These are phyloP conservation scores for Colostygia pectinataria DNA, from an alignment of 2,888 invertebrate species.

Conservation along the genomic window DNA sequence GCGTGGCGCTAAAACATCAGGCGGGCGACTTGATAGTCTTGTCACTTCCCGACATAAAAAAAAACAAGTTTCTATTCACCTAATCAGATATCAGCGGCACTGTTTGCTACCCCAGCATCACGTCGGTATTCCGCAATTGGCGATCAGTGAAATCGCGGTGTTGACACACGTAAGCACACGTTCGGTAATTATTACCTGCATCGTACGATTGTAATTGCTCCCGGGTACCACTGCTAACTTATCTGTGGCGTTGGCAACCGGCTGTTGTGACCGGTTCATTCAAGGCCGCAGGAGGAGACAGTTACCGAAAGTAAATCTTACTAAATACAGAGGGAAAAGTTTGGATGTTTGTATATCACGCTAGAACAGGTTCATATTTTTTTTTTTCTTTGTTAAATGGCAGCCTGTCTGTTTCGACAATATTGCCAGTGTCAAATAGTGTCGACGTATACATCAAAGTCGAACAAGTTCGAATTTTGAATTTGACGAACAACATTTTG, in stretches of 20 bases:
- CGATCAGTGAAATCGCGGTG: slow-evolving; percentile 17
- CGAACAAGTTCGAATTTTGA: too few relatives aligned
- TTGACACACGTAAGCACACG: slow-evolving; percentile 29
- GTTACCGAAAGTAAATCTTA: slow-evolving; percentile 14
- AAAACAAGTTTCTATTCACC: background rate
- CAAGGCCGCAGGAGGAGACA: slow-evolving; percentile 19
- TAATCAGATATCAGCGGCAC: background rate
- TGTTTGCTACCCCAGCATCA: background rate
- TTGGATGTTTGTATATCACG: too few relatives aligned
- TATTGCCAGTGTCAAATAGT: too few relatives aligned
- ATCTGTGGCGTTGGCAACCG: slow-evolving; percentile 19
- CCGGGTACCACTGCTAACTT: slow-evolving; percentile 6
- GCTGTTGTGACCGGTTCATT: slow-evolving; percentile 6
- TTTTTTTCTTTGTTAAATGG: too few relatives aligned
- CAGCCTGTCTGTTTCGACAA: too few relatives aligned
- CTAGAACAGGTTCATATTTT: too few relatives aligned
- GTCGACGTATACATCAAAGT: too few relatives aligned
- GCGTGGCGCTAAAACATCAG: too few relatives aligned
- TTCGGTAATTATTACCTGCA: slow-evolving; percentile 28
- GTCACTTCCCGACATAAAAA: background rate
- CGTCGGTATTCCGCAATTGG: slow-evolving; percentile 9
- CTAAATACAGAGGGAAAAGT: too few relatives aligned
- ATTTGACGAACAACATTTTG: too few relatives aligned
- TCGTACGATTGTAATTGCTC: slow-evolving; percentile 28
- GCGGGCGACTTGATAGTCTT: too few relatives aligned